phyloP scores from a whole-genome alignment of 2,888 invertebrate species.

The Nycteola revayana region DNA sequence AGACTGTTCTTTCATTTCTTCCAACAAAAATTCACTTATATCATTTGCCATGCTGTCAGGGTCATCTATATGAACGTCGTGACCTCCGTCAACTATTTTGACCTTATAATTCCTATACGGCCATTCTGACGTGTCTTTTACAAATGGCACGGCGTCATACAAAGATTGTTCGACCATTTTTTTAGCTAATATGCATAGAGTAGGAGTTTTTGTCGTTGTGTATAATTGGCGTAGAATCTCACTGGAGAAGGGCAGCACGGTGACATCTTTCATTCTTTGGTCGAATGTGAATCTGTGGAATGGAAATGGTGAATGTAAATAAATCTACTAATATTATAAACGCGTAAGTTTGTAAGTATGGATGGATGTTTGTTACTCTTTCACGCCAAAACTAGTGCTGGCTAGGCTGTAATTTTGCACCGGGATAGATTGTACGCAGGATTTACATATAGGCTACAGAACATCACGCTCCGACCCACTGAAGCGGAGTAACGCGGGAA shows the following conservation, averaged over 20 bases:
- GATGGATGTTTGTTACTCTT: no score
- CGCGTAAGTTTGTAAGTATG: no score
- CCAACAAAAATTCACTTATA: constrained; percentile 50
- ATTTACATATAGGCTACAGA: no score
- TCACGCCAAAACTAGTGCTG: no score
- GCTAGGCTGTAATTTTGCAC: no score
- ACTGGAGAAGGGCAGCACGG: constrained; percentile 44
- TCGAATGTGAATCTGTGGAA: constrained; percentile 54
- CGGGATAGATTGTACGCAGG: no score
- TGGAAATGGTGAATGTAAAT: no score
- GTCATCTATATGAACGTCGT: constrained; percentile 82
- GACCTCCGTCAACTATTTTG: constrained; percentile 74
- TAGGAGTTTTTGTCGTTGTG: constrained; percentile 42
- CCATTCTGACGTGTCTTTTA: constrained; percentile 48
- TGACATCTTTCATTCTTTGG: constrained; percentile 56
- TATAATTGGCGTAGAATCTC: constrained; percentile 44
- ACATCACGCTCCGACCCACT: no score
- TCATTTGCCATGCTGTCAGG: constrained; percentile 76
- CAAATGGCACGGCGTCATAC: constrained; percentile 42
- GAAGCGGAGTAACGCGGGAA: no score
- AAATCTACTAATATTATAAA: no score
- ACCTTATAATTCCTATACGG: constrained; percentile 48
- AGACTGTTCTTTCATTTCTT: constrained; percentile 19
- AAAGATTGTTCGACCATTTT: constrained; percentile 29
- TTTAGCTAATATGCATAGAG: constrained; percentile 46